A percentile compares a stretch with the other conserved stretches of the same genome.
Conservation (phyloP, 2,797 vertebrate species). For the Mallotus villosus region DNA sequence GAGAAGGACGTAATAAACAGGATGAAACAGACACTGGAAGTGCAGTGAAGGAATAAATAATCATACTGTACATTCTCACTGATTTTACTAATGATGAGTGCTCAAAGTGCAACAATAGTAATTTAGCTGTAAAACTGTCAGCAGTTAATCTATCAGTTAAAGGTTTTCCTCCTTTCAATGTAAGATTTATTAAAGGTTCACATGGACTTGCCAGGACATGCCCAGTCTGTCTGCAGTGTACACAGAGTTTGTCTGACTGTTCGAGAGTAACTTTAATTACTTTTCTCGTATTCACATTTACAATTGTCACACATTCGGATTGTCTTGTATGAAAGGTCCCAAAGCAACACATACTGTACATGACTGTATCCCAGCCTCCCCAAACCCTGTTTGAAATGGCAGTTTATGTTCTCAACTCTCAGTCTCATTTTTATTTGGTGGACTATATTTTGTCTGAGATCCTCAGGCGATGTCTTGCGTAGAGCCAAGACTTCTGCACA, state of each 20-base stretch:
- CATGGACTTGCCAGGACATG: conserved; percentile 79
- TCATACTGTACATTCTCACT: conserved; percentile 68
- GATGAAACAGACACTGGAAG: conserved; percentile 58
- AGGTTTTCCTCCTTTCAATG: conserved; percentile 79
- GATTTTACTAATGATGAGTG: conserved; percentile 83
- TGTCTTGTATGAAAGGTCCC: conserved; percentile 41
- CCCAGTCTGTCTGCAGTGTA: conserved; percentile 71
- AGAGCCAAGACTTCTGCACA: conserved; percentile 69
- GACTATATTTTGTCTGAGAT: conserved; percentile 67
- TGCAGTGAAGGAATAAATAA: conserved; percentile 71
- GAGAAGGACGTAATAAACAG: conserved; percentile 69
- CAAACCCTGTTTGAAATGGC: conserved; percentile 28
- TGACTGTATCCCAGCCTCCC: conserved; percentile 26
- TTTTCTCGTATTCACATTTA: conserved; percentile 68
- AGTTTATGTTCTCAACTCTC: conserved; percentile 54
- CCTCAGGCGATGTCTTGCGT: conserved; percentile 65
- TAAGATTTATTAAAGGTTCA: conserved; percentile 88
- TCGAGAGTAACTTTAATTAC: conserved; percentile 55
- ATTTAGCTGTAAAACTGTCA: conserved; percentile 87
- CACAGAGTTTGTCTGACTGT: conserved; percentile 67
- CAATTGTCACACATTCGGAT: conserved; percentile 63
- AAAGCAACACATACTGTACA: conserved; percentile 56
- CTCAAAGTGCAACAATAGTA: conserved; percentile 81
- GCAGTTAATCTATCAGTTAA: conserved; percentile 86
- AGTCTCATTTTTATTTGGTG: conserved; percentile 31